A percentile compares a stretch with the other conserved stretches of the same genome.
Conservation (phyloP, 2,113 vertebrate genomes). For the Tricholaema leucomelas region DNA sequence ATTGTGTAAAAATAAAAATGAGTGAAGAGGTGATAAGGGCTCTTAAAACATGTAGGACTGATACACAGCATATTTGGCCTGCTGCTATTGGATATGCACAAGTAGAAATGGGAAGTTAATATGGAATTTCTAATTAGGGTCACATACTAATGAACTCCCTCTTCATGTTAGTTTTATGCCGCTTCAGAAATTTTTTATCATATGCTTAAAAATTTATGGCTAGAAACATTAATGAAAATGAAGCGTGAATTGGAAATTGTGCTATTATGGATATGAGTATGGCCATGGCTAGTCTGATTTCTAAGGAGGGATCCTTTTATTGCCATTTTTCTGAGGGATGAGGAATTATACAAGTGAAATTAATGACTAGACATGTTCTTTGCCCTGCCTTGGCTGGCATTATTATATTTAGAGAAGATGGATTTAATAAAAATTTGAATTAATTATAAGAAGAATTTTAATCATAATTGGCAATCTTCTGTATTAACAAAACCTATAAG, state of each 20-base stretch:
- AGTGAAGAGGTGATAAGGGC: not conserved
- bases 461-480: slow-evolving; percentile 68
- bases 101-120: slow-evolving; percentile 77
- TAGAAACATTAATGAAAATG: slow-evolving; percentile 89
- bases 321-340: slow-evolving; percentile 68
- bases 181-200: slow-evolving; percentile 90
- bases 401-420: slow-evolving; percentile 76
- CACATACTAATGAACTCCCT: slow-evolving; percentile 84
- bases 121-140: slow-evolving; percentile 88
- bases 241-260: slow-evolving; percentile 86
- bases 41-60: not conserved
- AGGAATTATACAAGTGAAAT: slow-evolving; percentile 74
- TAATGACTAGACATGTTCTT: slow-evolving; percentile 69
- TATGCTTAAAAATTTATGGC: slow-evolving; percentile 90
- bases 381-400: slow-evolving; percentile 35
- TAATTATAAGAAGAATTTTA: slow-evolving; percentile 78
- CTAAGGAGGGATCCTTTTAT: slow-evolving; percentile 81
- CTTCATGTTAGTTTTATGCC: slow-evolving; percentile 88
- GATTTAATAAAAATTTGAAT: slow-evolving; percentile 81
- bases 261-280: slow-evolving; percentile 83
- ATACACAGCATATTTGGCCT: slow-evolving; percentile 19
- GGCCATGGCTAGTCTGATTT: slow-evolving; percentile 74
- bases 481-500: slow-evolving; percentile 47
- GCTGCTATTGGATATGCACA: slow-evolving; percentile 68
- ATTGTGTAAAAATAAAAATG: slow-evolving; percentile 69